Evolutionary conservation across 2,888 invertebrate species (phyloP), one percentile per base, ranked within the genome.

Genomic region (Alsophila aescularia): DNA sequence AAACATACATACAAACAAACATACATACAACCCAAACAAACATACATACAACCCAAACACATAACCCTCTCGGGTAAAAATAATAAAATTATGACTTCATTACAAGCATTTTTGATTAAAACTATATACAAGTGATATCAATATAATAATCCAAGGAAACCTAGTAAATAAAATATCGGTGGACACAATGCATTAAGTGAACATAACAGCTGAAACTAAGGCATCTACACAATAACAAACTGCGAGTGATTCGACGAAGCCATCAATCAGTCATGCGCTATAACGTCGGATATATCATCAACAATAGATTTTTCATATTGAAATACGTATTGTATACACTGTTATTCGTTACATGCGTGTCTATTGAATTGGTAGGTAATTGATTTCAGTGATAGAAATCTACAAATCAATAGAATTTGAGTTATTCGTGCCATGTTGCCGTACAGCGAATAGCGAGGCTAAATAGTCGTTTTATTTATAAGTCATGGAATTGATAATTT

Each of bases 231-330:
- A 66, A 66, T 61, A 63, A 66, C 59, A 62, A 56, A 53, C 47
- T 37, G 18, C 51, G 36, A 50, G 60, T 43, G 44, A 53, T 48
- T 14, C 48, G 43, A 52, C 60, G 62, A 70, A 67, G 51, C 13
- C 6, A 32, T 73, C 70, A 72, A 76, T 76, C 76, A 73, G n/a
- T 43, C 12, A 12, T 13, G 32, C n/a, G 4, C 4, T 32, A 32
- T 12, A 32, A 6, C 14, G 51, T 50, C 54, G 66, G 62, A 62
- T 62, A 47, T 40, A 55, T 50, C 35, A 40, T 54, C 29, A 32
- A 50, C 43, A 40, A 44, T 49, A 35, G 9, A 12, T 34, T 52
- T 27, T 15, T 24, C 4, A 7, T 31, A 18, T 29, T 13, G 24
- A 24, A 35, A 35, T 27, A 12, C 6, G 24, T 12, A 34, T 21